Percentiles rank a stretch among this genome's conserved stretches.
These are phyloP conservation scores for Nineta flava DNA, from an alignment of 2,888 invertebrate genomes.

Conservation along the genomic window DNA sequence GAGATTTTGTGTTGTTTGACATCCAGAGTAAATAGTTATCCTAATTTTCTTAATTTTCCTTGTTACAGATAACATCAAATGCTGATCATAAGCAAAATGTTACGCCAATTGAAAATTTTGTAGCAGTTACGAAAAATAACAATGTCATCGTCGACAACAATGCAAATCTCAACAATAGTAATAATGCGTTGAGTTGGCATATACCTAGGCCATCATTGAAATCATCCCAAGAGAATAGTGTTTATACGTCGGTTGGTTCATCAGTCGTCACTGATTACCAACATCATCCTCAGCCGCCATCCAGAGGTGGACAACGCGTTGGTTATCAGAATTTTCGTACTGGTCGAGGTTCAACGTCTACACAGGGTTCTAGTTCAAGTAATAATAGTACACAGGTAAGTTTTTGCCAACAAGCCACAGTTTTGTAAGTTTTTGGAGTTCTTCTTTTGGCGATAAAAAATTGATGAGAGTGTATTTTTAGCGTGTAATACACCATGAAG, in stretches of 20 bases:
- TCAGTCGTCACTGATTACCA: constrained; percentile 2
- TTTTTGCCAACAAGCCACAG: no score
- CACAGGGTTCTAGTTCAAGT: constrained; percentile 47
- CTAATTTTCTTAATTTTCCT: no score
- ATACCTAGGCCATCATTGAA: constrained; percentile 68
- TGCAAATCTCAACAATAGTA: background rate
- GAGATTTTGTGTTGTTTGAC: no score
- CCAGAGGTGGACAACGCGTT: constrained; percentile 10
- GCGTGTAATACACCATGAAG: no score
- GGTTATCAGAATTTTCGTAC: constrained; percentile 22
- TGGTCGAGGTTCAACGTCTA: constrained; percentile 39
- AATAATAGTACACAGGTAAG: constrained; percentile 60
- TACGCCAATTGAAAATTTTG: background rate
- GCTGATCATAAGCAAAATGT: background rate
- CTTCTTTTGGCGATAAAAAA: no score
- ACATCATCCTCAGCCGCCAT: no score
- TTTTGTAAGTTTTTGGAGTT: no score
- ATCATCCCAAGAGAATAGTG: constrained; percentile 18
- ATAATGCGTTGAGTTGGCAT: constrained; percentile 42
- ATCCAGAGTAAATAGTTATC: no score
- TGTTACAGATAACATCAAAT: background rate
- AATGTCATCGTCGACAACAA: no score
- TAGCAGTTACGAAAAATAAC: no score
- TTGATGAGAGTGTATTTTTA: no score
- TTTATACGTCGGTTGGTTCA: constrained; percentile 2